Evolutionary conservation across 2,888 invertebrate genomes (phyloP).

Genomic region (Pegoplata infirma): DNA sequence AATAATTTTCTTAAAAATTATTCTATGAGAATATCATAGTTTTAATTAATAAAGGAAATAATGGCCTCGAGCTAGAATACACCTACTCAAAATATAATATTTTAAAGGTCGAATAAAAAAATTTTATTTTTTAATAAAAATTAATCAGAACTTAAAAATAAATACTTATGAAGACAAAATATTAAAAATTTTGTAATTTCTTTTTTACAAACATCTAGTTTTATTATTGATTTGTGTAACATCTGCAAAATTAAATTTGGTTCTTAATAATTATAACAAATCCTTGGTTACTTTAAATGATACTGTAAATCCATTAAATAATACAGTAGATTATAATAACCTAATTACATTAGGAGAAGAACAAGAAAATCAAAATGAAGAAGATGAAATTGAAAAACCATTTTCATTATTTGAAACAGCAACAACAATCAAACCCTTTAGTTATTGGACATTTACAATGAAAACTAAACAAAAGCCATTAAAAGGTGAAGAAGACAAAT

Average conservation of each 20-base stretch:
- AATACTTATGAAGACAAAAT: no score
- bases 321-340: conserved; percentile 39
- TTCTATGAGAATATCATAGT: no score
- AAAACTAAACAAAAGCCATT: conserved; percentile 18
- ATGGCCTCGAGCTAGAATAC: no score
- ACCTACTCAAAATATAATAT: no score
- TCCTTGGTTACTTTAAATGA: conserved; percentile 47
- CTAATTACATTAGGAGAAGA: conserved; percentile 29
- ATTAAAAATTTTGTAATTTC: not conserved
- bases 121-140: no score
- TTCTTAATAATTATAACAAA: conserved; percentile 41
- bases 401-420: conserved; percentile 13
- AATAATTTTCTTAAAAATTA: no score
- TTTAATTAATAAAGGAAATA: no score
- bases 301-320: conserved; percentile 42
- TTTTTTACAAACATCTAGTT: not conserved
- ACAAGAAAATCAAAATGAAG: conserved; percentile 10
- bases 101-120: no score
- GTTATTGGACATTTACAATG: not conserved
- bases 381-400: conserved; percentile 17
- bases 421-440: not conserved
- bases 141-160: no score
- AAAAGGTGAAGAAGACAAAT: not conserved
- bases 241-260: conserved; percentile 38
- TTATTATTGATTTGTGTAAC: conserved; percentile 15